phyloP scores from a whole-genome alignment of 2,888 invertebrate genomes.

The Dascillus cervinus region DNA sequence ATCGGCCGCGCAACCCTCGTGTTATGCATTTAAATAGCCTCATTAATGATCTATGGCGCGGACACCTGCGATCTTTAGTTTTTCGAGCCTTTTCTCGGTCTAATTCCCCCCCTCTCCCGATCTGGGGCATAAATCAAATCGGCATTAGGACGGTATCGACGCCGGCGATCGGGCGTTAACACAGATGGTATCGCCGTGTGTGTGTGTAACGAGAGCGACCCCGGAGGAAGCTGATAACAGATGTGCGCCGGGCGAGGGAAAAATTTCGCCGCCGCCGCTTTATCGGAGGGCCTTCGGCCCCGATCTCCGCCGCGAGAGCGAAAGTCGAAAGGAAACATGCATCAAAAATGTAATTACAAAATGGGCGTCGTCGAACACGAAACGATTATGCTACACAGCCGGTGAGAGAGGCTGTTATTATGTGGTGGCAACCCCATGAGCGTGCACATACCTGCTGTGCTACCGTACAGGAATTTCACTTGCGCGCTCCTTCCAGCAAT shows the following conservation, averaged over 20 bases:
- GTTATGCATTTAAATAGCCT: slow-evolving; percentile 48
- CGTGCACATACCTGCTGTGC: slow-evolving; percentile 29
- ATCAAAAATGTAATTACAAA: slow-evolving; percentile 43
- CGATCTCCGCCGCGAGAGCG: slow-evolving; percentile 9
- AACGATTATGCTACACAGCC: slow-evolving; percentile 37
- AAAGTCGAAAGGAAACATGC: slow-evolving; percentile 22
- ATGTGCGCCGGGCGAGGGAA: too few relatives aligned
- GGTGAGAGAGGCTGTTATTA: slow-evolving; percentile 38
- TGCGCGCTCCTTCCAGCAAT: too few relatives aligned
- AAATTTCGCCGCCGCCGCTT: too few relatives aligned
- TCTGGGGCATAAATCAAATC: slow-evolving; percentile 39
- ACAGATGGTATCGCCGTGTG: slow-evolving; percentile 36
- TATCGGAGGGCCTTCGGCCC: too few relatives aligned
- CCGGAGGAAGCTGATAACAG: slow-evolving; percentile 13
- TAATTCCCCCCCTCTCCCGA: slow-evolving; percentile 4
- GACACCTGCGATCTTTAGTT: slow-evolving; percentile 38
- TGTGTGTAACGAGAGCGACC: slow-evolving; percentile 12
- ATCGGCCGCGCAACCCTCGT: slow-evolving; percentile 37
- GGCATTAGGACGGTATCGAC: slow-evolving; percentile 37
- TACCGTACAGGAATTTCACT: too few relatives aligned
- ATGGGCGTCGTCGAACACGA: slow-evolving; percentile 40
- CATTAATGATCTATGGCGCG: slow-evolving; percentile 39
- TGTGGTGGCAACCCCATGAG: slow-evolving; percentile 41
- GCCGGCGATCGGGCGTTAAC: slow-evolving; percentile 39
- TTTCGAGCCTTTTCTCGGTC: too few relatives aligned